Conservation (phyloP, 2,888 invertebrate genomes). For the Amiota minor region DNA sequence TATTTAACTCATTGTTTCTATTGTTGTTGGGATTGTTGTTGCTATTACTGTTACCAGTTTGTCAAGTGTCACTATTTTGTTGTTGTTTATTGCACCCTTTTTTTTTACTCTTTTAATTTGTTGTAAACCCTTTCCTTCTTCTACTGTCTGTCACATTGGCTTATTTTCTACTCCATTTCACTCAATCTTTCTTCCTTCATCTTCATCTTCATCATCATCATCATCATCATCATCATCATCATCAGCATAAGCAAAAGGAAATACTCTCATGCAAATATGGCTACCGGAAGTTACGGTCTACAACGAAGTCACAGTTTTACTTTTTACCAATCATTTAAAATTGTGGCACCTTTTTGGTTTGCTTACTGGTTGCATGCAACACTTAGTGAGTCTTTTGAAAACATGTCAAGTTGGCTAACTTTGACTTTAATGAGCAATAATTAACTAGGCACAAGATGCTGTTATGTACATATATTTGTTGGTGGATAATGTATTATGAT, state of each 20-base stretch:
- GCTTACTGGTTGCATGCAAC: not conserved
- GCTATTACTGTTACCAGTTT: not conserved
- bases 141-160: no score
- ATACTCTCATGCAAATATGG: slow-evolving; percentile 20
- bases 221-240: no score
- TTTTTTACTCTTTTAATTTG: not conserved
- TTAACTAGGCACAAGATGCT: no score
- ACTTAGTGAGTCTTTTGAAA: not conserved
- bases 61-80: slow-evolving; percentile 11
- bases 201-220: no score
- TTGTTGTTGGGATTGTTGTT: not conserved
- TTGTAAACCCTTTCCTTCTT: no score
- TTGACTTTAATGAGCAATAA: no score
- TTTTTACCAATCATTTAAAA: slow-evolving; percentile 1
- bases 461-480: no score
- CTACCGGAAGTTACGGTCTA: not conserved
- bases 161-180: no score
- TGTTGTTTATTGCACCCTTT: slow-evolving; percentile 5
- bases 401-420: slow-evolving; percentile 9
- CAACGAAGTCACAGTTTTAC: no score
- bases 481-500: no score
- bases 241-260: not conserved
- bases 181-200: no score
- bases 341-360: not conserved
- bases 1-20: not conserved